Base-by-base conservation (phyloP, 2,797 vertebrate species). In the Chelidonichthys spinosus region DNA sequence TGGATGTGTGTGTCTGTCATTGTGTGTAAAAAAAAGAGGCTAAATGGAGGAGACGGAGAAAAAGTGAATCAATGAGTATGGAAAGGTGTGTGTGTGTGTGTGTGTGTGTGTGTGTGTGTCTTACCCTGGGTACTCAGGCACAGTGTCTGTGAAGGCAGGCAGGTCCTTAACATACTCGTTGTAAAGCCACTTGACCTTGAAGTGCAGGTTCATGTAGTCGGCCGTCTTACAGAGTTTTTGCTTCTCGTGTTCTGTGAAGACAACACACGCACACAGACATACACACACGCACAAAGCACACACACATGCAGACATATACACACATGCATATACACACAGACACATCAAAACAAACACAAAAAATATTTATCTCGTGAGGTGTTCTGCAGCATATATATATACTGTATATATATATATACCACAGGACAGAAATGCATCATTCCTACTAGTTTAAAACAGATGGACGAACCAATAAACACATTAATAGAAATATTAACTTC, bases 191-290 rank as follows among this genome's bases (percentile, higher is more conserved):
- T 99, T 99, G 85, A 99, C 97, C 92, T 99, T 99, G 93, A 99
- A 99, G 92, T 99, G 98, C 72, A 99, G 95, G 92, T 98, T 99
- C 98, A 99, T 99, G 93, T 99, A 99, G 93, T 99, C 98, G 0
- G 97, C 96, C 1, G 96, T 96, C 91, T 95, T 98, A 84, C 97
- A 99, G 25, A 98, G 93, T 33, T 92, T 95, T 64, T 97, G 96
- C 64, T 96, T 97, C 87, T 98, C 97, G 0, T 98, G 98, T 55
- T 99, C 98, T 99, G 93, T 36, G 40, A 63, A 66, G 15, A 54
- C 32, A 5, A 61, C 9, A 46, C n/a, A 78, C 60, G 67, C 50
- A 62, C 60, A 72, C 35, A 75, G 40, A 11, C 44, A 56, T 25
- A 40, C 49, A n/a, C 32, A 63, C 1, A 42, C 2, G 18, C 39